Evolutionary conservation across 2,888 invertebrate species (phyloP), one percentile per base, ranked within the genome.

Genomic region (Heteromurus nitidus): DNA sequence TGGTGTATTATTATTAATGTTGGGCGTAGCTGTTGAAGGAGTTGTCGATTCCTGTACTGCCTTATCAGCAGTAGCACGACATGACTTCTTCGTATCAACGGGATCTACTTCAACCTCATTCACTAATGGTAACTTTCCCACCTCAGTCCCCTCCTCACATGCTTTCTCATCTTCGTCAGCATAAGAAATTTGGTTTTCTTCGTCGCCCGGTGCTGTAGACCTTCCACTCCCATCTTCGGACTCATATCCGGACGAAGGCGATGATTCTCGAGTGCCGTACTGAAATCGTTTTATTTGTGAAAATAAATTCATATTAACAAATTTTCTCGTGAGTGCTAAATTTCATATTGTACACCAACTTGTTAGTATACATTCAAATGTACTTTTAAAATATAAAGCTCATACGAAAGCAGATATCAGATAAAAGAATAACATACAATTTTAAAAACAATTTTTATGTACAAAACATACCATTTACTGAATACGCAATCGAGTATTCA

Each of bases 191-290:
- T 18, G 3, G 22, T 62, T 44, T 58, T 44, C 24, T 11, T 60
- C 68, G 18, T 55, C 55, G 22, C 55, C 5, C 5, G 7, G 22
- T 3, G 24, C 5, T 55, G 55, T 22, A 22, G 20, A 22, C 3
- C 55, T 62, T n/a, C 16, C 26, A 62, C 18, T 62, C 72, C n/a
- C n/a, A n/a, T n/a, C n/a, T 1, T 31, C 22, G 20, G 79, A 79
- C n/a, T 79, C 79, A 44, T 72, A 79, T 16, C 65, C 79, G 30
- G 79, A 79, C 22, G 72, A 72, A 22, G 79, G 69, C 65, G 68
- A 62, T 31, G 77, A 70, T 79, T 79, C 53, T 79, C 28, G 79
- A 64, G 55, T 79, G 72, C 65, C 79, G 58, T 64, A 79, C 79
- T 79, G 44, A 30, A 70, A 79, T 31, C 26, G 24, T 50, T 47